A percentile compares a stretch with the other conserved stretches of the same genome.
Conservation (phyloP, 2,888 invertebrate species). For the Erpobdella octoculata region DNA sequence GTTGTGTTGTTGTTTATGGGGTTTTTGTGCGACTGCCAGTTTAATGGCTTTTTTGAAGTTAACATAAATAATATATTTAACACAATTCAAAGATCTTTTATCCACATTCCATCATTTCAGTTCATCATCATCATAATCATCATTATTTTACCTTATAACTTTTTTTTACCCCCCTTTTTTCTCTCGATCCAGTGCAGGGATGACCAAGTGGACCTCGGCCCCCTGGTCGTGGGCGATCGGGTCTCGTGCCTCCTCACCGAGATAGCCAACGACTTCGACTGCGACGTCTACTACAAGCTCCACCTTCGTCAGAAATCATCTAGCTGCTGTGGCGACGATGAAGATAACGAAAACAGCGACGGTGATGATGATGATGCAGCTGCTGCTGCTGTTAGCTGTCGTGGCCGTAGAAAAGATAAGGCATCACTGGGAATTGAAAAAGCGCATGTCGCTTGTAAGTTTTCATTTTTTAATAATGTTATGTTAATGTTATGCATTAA, state of each 20-base stretch:
- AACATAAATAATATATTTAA: too few relatives aligned
- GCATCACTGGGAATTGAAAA: too few relatives aligned
- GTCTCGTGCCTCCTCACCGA: slow-evolving; percentile 40
- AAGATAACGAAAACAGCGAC: background rate
- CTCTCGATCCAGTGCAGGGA: slow-evolving; percentile 43
- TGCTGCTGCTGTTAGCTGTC: background rate
- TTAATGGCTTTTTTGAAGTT: too few relatives aligned
- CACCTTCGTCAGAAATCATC: slow-evolving; percentile 41
- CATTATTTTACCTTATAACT: too few relatives aligned
- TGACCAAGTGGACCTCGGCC: slow-evolving; percentile 47
- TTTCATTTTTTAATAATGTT: background rate
- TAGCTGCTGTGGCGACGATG: background rate
- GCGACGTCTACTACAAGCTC: slow-evolving; percentile 47
- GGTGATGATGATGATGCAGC: background rate
- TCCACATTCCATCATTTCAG: too few relatives aligned
- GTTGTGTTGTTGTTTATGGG: too few relatives aligned
- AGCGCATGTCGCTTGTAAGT: background rate
- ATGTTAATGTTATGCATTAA: background rate
- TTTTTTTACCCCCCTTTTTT: background rate
- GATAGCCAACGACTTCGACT: slow-evolving; percentile 47
- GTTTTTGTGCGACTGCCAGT: too few relatives aligned
- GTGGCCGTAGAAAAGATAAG: too few relatives aligned
- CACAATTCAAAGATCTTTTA: too few relatives aligned
- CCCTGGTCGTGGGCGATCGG: slow-evolving; percentile 48
- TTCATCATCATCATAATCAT: too few relatives aligned